These are phyloP conservation scores for Scrobipalpa atriplicella DNA, from an alignment of 2,888 invertebrate genomes.

Conservation along the genomic window DNA sequence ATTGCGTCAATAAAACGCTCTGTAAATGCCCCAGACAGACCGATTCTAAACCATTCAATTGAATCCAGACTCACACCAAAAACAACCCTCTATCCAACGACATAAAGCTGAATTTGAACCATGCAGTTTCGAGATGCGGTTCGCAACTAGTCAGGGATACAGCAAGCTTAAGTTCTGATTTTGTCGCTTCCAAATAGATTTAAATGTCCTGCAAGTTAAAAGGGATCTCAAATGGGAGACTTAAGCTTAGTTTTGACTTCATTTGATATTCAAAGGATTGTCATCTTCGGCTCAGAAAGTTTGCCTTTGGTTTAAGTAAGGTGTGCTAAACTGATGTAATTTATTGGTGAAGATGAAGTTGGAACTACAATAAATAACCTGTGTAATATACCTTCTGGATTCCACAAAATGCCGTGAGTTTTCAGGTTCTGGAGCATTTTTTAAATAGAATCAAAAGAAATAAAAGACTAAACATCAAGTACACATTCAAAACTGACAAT, in stretches of 20 bases:
- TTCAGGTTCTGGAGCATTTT: background rate
- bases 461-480: too few relatives aligned
- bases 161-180: constrained; percentile 43
- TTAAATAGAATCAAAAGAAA: background rate
- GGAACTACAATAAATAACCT: constrained; percentile 5
- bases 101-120: constrained; percentile 36
- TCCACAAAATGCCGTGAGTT: too few relatives aligned
- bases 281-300: constrained; percentile 23
- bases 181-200: constrained; percentile 45
- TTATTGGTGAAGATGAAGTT: constrained; percentile 6
- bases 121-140: constrained; percentile 31
- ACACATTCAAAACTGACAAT: too few relatives aligned
- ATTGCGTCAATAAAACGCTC: constrained; percentile 72
- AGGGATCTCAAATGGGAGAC: constrained; percentile 40
- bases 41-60: constrained; percentile 41
- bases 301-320: constrained; percentile 15
- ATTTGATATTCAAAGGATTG: constrained; percentile 29
- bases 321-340: constrained; percentile 18
- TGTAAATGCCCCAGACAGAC: constrained; percentile 60
- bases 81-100: background rate
- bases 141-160: constrained; percentile 36
- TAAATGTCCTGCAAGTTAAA: constrained; percentile 48
- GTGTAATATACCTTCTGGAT: background rate
- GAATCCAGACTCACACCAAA: background rate
- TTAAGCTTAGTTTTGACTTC: constrained; percentile 30